A percentile compares a stretch with the other conserved stretches of the same genome.
These are phyloP conservation scores for Xenopus tropicalis DNA, from an alignment of 2,113 vertebrate species.

Conservation along the genomic window UCB_Xtro_10.0 CM004448.2:130007001-130007500, in stretches of 20 bases:
- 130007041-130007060: too few relatives aligned
- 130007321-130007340: conserved; percentile 5
- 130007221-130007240: neutral
- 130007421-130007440: neutral
- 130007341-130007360: neutral
- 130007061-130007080: too few relatives aligned
- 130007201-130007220: neutral
- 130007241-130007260: neutral
- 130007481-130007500: neutral
- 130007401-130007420: neutral
- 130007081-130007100: too few relatives aligned
- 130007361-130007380: neutral
- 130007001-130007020: too few relatives aligned
- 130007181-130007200: neutral
- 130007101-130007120: neutral
- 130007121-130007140: neutral
- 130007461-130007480: conserved; percentile 1
- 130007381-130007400: neutral
- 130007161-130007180: conserved; percentile 5
- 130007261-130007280: neutral
- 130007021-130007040: too few relatives aligned
- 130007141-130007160: neutral
- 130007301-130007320: neutral
- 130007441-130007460: neutral
- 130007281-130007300: neutral